Evolutionary conservation across 64 coral and sea anemone species (phyloP).

Genomic region (Porites lutea): DNA sequence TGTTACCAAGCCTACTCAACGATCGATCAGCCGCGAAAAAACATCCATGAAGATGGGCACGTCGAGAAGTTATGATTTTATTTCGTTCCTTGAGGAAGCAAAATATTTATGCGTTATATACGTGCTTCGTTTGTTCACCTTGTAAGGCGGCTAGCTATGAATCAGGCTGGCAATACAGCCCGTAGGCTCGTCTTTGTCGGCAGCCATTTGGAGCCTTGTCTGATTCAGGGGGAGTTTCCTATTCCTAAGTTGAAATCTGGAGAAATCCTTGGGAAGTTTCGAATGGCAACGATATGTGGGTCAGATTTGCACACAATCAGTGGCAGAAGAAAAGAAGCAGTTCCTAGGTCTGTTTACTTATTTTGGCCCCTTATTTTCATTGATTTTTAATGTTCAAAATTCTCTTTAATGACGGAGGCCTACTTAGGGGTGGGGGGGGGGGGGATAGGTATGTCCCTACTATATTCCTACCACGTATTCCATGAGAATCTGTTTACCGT

Average conservation of each 20-base stretch:
- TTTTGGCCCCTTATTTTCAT: background rate
- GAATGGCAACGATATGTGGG: constrained; percentile 90
- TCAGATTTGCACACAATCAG: constrained; percentile 94
- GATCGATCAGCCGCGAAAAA: no score
- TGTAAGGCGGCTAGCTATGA: background rate
- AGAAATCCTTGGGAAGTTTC: constrained; percentile 88
- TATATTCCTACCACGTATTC: no score
- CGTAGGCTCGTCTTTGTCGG: constrained; percentile 17
- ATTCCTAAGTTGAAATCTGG: constrained; percentile 75
- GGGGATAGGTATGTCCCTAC: no score
- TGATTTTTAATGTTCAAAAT: no score
- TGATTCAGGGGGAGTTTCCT: constrained; percentile 56
- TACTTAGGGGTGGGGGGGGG: no score
- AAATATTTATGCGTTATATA: background rate
- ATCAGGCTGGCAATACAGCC: background rate
- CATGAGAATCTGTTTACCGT: no score
- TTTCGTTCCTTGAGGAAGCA: background rate
- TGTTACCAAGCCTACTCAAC: background rate
- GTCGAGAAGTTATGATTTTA: background rate
- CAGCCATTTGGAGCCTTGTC: constrained; percentile 50
- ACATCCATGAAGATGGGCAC: background rate
- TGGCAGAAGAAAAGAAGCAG: constrained; percentile 75
- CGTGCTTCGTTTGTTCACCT: background rate
- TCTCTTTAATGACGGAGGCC: no score
- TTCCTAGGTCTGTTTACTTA: constrained; percentile 64